phyloP scores from a whole-genome alignment of 2,888 invertebrate genomes.

The Fragum sueziense region DNA sequence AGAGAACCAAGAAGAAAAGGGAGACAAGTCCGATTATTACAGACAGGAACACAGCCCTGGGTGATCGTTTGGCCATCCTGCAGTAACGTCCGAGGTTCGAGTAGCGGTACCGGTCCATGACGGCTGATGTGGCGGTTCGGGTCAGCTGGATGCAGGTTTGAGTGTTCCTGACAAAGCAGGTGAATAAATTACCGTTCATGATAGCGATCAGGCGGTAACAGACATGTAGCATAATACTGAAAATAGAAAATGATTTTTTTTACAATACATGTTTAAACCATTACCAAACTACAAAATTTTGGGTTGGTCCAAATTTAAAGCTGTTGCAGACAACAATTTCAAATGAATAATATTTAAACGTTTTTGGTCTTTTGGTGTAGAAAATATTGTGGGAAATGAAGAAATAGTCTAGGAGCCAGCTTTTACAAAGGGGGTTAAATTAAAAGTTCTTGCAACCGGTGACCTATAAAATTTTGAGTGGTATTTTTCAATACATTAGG shows the following conservation, averaged over 20 bases:
- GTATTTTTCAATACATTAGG: no score
- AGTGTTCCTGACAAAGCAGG: neutral
- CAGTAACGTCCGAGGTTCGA: neutral
- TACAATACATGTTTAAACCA: no score
- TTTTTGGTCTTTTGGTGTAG: no score
- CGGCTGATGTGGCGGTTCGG: neutral
- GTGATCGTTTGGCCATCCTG: neutral
- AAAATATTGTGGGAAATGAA: no score
- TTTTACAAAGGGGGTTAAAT: no score
- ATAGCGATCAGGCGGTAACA: neutral
- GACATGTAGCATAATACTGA: conserved; percentile 16
- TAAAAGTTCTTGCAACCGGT: no score
- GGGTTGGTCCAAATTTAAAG: no score
- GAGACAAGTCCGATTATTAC: neutral
- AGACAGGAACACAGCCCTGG: neutral
- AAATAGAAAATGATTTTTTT: conserved; percentile 10
- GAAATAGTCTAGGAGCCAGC: no score
- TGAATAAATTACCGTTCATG: neutral
- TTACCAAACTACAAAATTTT: no score
- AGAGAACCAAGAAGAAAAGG: neutral
- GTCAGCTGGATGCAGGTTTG: neutral
- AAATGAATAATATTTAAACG: no score
- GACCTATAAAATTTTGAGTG: no score
- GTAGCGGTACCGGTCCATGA: conserved; percentile 3
- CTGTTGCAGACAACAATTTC: no score